Evolutionary conservation across 2,113 vertebrate genomes (phyloP).

Genomic region (Hymenochirus boettgeri): DNA sequence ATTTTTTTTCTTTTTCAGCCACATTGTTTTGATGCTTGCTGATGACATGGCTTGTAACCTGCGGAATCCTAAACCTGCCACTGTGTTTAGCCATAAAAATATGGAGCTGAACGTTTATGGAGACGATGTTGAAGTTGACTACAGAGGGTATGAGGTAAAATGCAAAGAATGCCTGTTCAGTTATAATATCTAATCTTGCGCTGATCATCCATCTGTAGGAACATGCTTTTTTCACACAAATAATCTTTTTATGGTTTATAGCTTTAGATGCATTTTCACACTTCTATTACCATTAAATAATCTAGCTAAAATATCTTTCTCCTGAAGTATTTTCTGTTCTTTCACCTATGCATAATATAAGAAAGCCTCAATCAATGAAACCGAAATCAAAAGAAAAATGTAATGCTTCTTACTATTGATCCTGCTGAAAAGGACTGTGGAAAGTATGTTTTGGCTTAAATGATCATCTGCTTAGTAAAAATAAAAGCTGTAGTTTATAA

Average conservation of each 20-base stretch:
- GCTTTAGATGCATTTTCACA: too few relatives aligned
- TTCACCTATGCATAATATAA: too few relatives aligned
- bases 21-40: slow-evolving; percentile 96
- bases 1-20: slow-evolving; percentile 60
- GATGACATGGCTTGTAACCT: slow-evolving; percentile 98
- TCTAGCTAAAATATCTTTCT: too few relatives aligned
- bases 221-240: too few relatives aligned
- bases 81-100: slow-evolving; percentile 97
- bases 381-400: background rate
- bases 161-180: background rate
- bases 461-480: too few relatives aligned
- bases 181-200: background rate
- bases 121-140: slow-evolving; percentile 97
- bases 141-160: slow-evolving; percentile 89
- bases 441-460: background rate
- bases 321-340: too few relatives aligned
- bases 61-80: slow-evolving; percentile 93
- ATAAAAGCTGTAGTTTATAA: too few relatives aligned
- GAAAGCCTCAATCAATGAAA: background rate
- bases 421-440: background rate
- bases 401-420: background rate
- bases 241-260: too few relatives aligned
- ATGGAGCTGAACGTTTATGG: slow-evolving; percentile 98
- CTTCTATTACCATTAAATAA: too few relatives aligned
- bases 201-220: too few relatives aligned